A percentile compares a stretch with the other conserved stretches of the same genome.
These are phyloP conservation scores for Ciconia nigra DNA, from an alignment of 2,797 vertebrate species.

Conservation along the genomic window DNA sequence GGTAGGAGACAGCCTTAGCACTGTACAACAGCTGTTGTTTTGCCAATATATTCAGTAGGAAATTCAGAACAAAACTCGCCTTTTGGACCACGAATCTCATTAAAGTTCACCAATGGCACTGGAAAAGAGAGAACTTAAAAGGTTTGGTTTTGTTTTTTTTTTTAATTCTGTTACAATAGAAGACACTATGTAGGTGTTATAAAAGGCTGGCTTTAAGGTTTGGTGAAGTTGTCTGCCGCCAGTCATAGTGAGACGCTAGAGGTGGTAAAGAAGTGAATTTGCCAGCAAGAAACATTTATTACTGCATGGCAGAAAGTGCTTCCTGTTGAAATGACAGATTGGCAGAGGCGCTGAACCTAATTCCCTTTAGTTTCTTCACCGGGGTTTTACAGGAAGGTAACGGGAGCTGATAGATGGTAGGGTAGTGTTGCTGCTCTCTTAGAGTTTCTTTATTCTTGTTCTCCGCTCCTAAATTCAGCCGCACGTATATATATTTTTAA, in stretches of 20 bases:
- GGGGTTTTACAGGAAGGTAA: background rate
- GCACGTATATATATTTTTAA: slow-evolving; percentile 39
- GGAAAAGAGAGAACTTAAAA: background rate
- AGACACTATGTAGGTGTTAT: background rate
- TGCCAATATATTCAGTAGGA: slow-evolving; percentile 27
- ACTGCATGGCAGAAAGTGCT: background rate
- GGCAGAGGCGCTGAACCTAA: background rate
- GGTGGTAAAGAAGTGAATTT: slow-evolving; percentile 12
- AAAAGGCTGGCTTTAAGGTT: background rate
- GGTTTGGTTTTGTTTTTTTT: background rate
- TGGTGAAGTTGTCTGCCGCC: background rate
- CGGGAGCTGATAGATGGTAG: background rate
- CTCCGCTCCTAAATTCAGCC: background rate
- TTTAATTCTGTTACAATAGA: background rate
- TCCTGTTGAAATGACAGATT: slow-evolving; percentile 14
- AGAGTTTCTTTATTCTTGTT: background rate
- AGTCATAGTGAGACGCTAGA: background rate
- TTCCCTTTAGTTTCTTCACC: background rate
- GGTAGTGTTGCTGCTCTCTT: background rate
- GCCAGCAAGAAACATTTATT: slow-evolving; percentile 28
- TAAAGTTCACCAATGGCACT: background rate
- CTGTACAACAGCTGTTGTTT: slow-evolving; percentile 42
- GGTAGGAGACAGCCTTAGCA: slow-evolving; percentile 33
- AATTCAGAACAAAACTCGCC: slow-evolving; percentile 6
- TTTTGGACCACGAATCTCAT: background rate